Conservation (phyloP, 2,113 vertebrate species). For the Upupa epops region DNA sequence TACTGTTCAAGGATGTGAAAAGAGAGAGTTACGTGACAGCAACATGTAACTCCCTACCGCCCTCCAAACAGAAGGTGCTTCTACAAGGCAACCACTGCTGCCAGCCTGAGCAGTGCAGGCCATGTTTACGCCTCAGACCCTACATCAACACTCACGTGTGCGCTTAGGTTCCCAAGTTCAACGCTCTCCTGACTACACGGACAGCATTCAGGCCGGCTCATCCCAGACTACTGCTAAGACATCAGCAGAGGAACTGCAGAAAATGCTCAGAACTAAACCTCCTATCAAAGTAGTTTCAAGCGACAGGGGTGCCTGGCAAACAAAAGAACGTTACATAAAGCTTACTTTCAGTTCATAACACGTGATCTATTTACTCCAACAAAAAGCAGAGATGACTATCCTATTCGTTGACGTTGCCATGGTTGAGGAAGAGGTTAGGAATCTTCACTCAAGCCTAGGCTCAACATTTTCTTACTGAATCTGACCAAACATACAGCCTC, state of each 20-base stretch:
- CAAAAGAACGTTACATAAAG: not conserved
- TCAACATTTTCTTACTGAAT: constrained; percentile 94
- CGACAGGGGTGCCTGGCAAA: not conserved
- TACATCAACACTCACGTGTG: not conserved
- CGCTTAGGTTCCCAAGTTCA: not conserved
- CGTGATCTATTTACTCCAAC: constrained; percentile 82
- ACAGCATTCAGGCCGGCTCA: not conserved
- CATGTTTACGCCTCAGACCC: not conserved
- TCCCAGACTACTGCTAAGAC: not conserved
- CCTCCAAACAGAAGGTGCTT: not conserved
- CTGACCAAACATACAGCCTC: constrained; percentile 1
- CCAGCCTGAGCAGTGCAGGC: too few species aligned
- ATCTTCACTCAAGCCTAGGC: constrained; percentile 86
- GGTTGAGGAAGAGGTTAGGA: constrained; percentile 86
- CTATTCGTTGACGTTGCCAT: constrained; percentile 90
- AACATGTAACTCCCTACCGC: too few species aligned
- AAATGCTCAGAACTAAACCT: not conserved
- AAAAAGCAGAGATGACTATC: constrained; percentile 92
- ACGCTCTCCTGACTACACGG: not conserved
- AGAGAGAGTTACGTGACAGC: not conserved
- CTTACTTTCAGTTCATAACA: not conserved
- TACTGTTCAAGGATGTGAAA: not conserved
- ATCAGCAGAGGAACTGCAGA: not conserved
- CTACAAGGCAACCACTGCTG: not conserved
- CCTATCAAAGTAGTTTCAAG: not conserved